These are phyloP conservation scores for Deilephila elpenor DNA, from an alignment of 2,888 invertebrate species.

Conservation along the genomic window DNA sequence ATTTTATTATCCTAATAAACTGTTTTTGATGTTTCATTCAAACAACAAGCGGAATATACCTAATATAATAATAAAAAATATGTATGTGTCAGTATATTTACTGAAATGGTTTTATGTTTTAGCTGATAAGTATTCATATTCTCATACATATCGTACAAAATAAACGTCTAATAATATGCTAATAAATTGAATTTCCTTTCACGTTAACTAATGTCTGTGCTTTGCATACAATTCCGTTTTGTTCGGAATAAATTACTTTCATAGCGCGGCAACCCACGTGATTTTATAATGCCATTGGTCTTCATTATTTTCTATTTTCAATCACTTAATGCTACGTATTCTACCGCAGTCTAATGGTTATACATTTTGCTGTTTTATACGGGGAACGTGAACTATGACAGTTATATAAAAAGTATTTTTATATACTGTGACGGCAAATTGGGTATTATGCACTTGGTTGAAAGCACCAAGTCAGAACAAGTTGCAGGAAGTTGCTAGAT, in stretches of 20 bases:
- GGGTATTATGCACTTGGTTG: no score
- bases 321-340: background rate
- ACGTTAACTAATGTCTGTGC: background rate
- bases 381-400: background rate
- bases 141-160: background rate
- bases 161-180: background rate
- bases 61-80: no score
- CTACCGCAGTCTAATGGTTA: background rate
- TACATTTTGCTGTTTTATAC: background rate
- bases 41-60: no score
- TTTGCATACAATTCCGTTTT: background rate
- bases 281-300: constrained; percentile 12
- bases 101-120: no score
- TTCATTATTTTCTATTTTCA: constrained; percentile 14
- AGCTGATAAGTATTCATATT: no score
- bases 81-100: no score
- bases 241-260: constrained; percentile 1
- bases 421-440: background rate
- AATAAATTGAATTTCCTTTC: background rate
- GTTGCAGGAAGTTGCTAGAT: no score
- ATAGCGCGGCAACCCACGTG: background rate
- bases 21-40: no score
- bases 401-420: background rate
- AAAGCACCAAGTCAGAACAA: no score
- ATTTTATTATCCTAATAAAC: no score